phyloP scores from a whole-genome alignment of 2,888 invertebrate genomes.

The Globia sparganii region DNA sequence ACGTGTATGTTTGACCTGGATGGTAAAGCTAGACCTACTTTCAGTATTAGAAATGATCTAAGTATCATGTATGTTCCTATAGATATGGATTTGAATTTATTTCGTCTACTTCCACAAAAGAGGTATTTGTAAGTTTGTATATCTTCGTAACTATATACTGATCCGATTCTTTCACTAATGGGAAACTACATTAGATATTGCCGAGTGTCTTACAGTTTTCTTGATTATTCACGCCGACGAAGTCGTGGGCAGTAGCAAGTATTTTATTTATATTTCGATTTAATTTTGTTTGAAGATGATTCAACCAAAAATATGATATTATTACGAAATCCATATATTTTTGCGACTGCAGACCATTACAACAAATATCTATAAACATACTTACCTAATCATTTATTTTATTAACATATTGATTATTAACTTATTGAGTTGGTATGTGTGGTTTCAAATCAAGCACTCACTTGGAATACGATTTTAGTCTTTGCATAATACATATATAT shows the following conservation, averaged over 20 bases:
- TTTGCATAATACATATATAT: slow-evolving; percentile 16
- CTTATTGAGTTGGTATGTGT: neutral
- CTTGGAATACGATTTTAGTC: slow-evolving; percentile 20
- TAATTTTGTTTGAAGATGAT: neutral
- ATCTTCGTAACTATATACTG: neutral
- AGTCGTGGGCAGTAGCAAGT: too few relatives aligned
- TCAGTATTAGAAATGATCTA: slow-evolving; percentile 39
- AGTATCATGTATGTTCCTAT: neutral
- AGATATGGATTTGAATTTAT: neutral
- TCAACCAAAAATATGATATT: neutral
- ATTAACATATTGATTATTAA: slow-evolving; percentile 2
- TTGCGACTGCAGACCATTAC: neutral
- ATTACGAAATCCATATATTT: neutral
- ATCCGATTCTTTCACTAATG: neutral
- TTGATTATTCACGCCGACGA: too few relatives aligned
- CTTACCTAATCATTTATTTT: neutral
- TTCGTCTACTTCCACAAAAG: neutral
- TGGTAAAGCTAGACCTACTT: slow-evolving; percentile 68
- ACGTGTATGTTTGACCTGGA: slow-evolving; percentile 76
- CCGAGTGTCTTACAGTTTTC: neutral
- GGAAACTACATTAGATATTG: neutral
- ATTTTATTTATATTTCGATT: neutral
- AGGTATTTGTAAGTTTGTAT: neutral
- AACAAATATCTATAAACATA: neutral
- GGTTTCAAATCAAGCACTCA: slow-evolving; percentile 21